Percentiles rank a stretch among this genome's conserved stretches.
phyloP scores from a whole-genome alignment of 2,888 invertebrate genomes.

The Cephus runcator region DNA sequence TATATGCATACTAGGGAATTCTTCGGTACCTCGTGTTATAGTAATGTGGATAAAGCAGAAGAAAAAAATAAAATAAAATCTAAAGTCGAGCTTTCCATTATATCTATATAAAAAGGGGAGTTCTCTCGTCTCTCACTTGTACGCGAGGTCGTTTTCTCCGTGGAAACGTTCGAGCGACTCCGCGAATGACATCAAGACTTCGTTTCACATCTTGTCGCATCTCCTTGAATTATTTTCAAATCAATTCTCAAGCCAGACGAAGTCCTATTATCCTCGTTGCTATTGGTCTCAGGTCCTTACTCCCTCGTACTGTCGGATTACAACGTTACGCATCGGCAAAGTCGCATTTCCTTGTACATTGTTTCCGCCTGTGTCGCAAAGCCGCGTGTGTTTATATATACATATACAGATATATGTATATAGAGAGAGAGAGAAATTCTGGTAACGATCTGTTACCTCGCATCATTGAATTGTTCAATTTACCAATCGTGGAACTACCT shows the following conservation, averaged over 20 bases:
- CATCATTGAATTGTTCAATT: not conserved
- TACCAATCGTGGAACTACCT: not conserved
- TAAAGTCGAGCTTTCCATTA: not conserved
- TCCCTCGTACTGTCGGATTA: constrained; percentile 6
- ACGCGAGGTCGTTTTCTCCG: not conserved
- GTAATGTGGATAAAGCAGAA: not conserved
- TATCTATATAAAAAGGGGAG: not conserved
- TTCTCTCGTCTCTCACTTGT: not conserved
- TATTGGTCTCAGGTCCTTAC: constrained; percentile 20
- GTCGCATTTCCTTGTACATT: not conserved
- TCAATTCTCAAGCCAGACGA: constrained; percentile 27
- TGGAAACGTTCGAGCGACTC: not conserved
- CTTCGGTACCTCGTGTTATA: not conserved
- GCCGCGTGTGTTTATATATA: not conserved
- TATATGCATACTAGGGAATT: not conserved
- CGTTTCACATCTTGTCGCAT: constrained; percentile 17
- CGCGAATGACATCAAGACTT: not conserved
- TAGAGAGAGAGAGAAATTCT: no score
- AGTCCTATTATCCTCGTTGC: constrained; percentile 37
- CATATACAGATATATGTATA: no score
- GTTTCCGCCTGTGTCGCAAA: not conserved
- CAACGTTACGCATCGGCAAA: not conserved
- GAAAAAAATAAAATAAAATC: not conserved
- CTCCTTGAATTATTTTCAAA: constrained; percentile 40
- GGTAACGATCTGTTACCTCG: no score